phyloP scores from a whole-genome alignment of 2,797 vertebrate species.

The Heliangelus exortis region DNA sequence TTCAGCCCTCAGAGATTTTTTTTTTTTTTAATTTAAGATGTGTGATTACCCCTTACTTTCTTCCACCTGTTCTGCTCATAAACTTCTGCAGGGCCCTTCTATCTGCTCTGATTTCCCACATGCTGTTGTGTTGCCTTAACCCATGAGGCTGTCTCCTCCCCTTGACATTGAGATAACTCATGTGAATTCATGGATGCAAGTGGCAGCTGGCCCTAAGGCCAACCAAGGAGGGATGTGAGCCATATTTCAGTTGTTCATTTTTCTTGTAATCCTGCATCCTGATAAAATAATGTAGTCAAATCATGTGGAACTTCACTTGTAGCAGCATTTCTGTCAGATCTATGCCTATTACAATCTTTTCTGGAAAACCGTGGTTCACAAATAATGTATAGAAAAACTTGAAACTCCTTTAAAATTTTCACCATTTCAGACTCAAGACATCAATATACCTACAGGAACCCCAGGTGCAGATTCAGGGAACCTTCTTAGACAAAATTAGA shows the following conservation, averaged over 20 bases:
- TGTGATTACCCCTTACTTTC: conserved; percentile 32
- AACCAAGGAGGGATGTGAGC: not conserved
- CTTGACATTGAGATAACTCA: not conserved
- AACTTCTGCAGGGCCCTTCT: not conserved
- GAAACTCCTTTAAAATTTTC: not conserved
- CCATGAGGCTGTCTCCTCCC: conserved; percentile 12
- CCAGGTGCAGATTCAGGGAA: not conserved
- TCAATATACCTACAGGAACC: not conserved
- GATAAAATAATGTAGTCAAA: not conserved
- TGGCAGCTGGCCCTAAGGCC: conserved; percentile 42
- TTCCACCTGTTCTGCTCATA: conserved; percentile 30
- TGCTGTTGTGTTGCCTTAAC: conserved; percentile 25
- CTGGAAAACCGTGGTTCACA: not conserved
- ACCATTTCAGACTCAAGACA: not conserved
- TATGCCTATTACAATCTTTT: not conserved
- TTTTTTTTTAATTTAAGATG: conserved; percentile 31
- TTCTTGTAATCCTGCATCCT: not conserved
- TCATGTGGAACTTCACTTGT: not conserved
- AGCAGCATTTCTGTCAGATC: not conserved
- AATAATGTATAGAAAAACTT: not conserved
- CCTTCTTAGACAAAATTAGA: not conserved
- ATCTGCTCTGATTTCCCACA: conserved; percentile 14
- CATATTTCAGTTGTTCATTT: not conserved
- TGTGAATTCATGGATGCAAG: conserved; percentile 24
- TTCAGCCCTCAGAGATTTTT: not conserved